Evolutionary conservation across 2,113 vertebrate species (phyloP), one percentile per base, ranked within the genome.

Genomic region (Mustelus asterias): DNA sequence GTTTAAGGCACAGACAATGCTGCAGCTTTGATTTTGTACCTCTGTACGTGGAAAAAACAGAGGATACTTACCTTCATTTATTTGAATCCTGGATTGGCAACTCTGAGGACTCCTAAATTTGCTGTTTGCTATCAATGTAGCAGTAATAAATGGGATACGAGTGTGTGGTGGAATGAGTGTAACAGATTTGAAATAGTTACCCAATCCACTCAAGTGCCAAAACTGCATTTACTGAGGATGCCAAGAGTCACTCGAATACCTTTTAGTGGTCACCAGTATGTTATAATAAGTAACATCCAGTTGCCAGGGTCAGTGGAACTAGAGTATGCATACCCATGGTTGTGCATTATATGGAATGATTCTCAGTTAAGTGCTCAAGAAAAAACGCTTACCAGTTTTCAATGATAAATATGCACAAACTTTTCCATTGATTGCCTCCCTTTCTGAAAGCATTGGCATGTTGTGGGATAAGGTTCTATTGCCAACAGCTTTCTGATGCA

Each of bases 281-380:
- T 72, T 72, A 72, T 76, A 76, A 33, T 16, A 95, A 48, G 41
- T 95, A 72, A 69, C 94, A 95, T 95, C 41, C 44, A 95, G 94
- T 48, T 70, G 94, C 94, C 94, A 95, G 94, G 69, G 94, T 95
- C 94, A 95, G 94, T 95, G 94, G 94, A 95, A 95, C 44, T 41
- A 95, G 94, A 95, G 94, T 14, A 72, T 48, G n/a, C 48, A 44
- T 76, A 72, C 65, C 67, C 94, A 72, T 95, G 24, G 41, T 72
- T 72, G 63, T 95, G 67, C 37, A 94, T 44, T 76, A 44, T 94
- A 37, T 44, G 67, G 24, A 70, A 76, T 13, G 11, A 72, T 13
- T 14, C n/a, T 69, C n/a, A 94, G 24, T 20, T 54, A 44, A 95
- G 67, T 44, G 44, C 41, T 72, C 69, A 72, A 24, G 29, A 16